phyloP scores from a whole-genome alignment of 2,113 vertebrate genomes.

The Ceyx cyanopectus region DNA sequence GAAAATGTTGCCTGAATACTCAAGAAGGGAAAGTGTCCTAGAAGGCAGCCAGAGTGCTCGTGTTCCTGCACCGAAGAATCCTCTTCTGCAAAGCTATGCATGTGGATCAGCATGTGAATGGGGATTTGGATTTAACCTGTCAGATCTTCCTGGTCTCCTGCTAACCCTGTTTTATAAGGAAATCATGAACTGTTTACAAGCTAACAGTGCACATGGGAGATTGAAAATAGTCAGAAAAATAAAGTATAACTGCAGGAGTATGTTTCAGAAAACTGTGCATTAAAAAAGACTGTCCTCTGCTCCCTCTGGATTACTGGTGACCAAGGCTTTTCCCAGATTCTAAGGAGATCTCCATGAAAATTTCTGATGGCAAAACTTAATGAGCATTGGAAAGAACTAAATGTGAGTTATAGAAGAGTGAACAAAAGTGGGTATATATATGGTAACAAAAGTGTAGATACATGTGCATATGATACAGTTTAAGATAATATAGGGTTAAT shows the following conservation, averaged over 20 bases:
- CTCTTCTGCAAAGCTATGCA: neutral
- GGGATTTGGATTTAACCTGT: slow-evolving; percentile 20
- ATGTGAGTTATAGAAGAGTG: neutral
- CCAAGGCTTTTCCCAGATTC: neutral
- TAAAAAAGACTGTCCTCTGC: neutral
- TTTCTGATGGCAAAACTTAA: neutral
- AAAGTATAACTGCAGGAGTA: neutral
- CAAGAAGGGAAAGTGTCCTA: slow-evolving; percentile 55
- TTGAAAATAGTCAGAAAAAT: neutral
- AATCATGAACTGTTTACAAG: neutral
- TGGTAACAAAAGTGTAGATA: neutral
- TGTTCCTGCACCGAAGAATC: neutral
- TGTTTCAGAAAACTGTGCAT: neutral
- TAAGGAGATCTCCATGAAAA: neutral
- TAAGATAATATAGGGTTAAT: neutral
- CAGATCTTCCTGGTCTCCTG: slow-evolving; percentile 2
- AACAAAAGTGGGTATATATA: neutral
- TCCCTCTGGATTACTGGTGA: neutral
- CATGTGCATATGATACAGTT: neutral
- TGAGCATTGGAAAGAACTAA: neutral
- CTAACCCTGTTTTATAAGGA: neutral
- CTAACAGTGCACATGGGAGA: neutral
- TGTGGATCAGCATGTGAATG: slow-evolving; percentile 36
- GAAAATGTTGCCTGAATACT: slow-evolving; percentile 75
- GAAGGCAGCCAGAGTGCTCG: neutral